A percentile compares a stretch with the other conserved stretches of the same genome.
Conservation (phyloP, 1,140 invertebrate species). For the Bombus soroeensis region DNA sequence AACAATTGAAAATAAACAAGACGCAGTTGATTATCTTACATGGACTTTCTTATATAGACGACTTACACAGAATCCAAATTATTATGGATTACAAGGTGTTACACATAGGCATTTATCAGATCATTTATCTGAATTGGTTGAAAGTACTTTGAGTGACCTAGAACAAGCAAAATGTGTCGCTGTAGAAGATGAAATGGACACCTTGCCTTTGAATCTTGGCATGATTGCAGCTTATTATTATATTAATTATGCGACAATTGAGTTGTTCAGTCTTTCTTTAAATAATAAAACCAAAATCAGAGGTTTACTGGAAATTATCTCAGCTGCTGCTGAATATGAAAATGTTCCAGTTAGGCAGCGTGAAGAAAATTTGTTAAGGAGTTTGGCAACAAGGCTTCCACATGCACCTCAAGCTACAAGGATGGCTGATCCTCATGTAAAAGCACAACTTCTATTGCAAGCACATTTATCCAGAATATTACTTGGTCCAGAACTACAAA, state of each 20-base stretch:
- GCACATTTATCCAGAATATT: slow-evolving; percentile 97
- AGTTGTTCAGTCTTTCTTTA: slow-evolving; percentile 98
- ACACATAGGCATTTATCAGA: slow-evolving; percentile 98
- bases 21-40: slow-evolving; percentile 99
- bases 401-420: slow-evolving; percentile 87
- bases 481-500: slow-evolving; percentile 97
- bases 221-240: slow-evolving; percentile 99
- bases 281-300: slow-evolving; percentile 99
- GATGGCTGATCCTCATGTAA: slow-evolving; percentile 98
- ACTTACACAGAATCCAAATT: slow-evolving; percentile 99
- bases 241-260: slow-evolving; percentile 99
- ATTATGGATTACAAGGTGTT: slow-evolving; percentile 98
- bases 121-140: slow-evolving; percentile 98
- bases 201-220: slow-evolving; percentile 97
- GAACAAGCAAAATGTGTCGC: slow-evolving; percentile 99
- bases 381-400: slow-evolving; percentile 90
- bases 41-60: slow-evolving; percentile 99
- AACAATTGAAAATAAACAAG: slow-evolving; percentile 99
- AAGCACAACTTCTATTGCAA: slow-evolving; percentile 97
- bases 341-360: slow-evolving; percentile 96
- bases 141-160: slow-evolving; percentile 96
- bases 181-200: slow-evolving; percentile 99
- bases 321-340: slow-evolving; percentile 98
- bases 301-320: slow-evolving; percentile 98
- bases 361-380: slow-evolving; percentile 95